Percentiles rank a stretch among this genome's conserved stretches.
These are phyloP conservation scores for Nemapogon koenigi DNA, from an alignment of 2,888 invertebrate genomes.

Conservation along the genomic window DNA sequence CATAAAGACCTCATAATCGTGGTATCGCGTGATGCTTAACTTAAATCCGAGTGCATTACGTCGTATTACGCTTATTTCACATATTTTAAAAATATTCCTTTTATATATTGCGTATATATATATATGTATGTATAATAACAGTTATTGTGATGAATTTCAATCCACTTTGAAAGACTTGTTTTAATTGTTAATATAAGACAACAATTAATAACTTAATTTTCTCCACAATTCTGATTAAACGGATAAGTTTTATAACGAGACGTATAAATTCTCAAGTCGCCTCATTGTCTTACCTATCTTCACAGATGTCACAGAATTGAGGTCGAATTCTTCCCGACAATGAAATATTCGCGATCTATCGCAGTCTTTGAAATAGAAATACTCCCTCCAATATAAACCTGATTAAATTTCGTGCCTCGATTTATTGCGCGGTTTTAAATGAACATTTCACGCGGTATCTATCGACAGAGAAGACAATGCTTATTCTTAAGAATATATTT, in stretches of 20 bases:
- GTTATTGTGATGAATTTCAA: too few species aligned
- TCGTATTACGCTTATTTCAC: too few species aligned
- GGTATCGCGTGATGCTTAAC: too few species aligned
- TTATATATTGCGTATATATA: too few species aligned
- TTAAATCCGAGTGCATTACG: too few species aligned
- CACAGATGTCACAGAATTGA: conserved; percentile 37
- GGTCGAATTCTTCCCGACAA: conserved; percentile 24
- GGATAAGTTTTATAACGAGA: conserved; percentile 24
- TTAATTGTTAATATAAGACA: too few species aligned
- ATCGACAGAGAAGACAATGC: background rate
- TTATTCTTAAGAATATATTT: too few species aligned
- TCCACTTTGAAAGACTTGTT: too few species aligned
- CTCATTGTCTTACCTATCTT: conserved; percentile 40
- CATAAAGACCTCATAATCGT: too few species aligned
- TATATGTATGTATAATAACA: too few species aligned
- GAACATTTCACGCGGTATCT: conserved; percentile 2
- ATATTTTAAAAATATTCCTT: too few species aligned
- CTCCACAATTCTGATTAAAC: conserved; percentile 17
- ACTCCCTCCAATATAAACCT: background rate
- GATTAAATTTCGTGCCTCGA: conserved; percentile 2
- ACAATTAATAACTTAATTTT: background rate
- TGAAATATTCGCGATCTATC: conserved; percentile 34
- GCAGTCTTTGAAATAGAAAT: background rate
- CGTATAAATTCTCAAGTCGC: conserved; percentile 34
- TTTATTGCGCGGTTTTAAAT: conserved; percentile 4